phyloP scores from a whole-genome alignment of 2,888 invertebrate species.

The Pilophorus perplexus region DNA sequence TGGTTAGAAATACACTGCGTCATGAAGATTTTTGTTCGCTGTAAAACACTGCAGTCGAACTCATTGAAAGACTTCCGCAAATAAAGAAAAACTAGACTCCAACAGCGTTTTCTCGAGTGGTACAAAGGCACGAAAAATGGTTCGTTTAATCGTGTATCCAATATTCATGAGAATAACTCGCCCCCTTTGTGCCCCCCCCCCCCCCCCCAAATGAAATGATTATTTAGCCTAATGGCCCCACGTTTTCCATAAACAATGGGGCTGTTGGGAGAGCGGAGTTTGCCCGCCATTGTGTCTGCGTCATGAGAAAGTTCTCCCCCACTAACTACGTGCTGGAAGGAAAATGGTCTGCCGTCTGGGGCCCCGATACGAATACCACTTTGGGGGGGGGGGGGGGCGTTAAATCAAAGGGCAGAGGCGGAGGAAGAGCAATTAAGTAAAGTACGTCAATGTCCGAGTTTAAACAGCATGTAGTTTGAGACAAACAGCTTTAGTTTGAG shows the following conservation, averaged over 20 bases:
- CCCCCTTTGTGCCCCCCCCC: background rate
- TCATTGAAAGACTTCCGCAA: too few species aligned
- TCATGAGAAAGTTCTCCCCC: conserved; percentile 9
- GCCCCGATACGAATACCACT: background rate
- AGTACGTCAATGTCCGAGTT: conserved; percentile 40
- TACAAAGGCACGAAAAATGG: too few species aligned
- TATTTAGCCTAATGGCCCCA: too few species aligned
- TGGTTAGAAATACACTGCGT: too few species aligned
- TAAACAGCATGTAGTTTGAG: conserved; percentile 32
- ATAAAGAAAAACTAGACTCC: too few species aligned
- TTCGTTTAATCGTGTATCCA: too few species aligned
- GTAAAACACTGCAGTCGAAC: too few species aligned
- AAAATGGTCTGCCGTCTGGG: too few species aligned
- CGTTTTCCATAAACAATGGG: conserved; percentile 13
- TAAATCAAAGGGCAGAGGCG: conserved; percentile 37
- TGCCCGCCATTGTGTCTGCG: conserved; percentile 12
- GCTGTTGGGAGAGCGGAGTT: background rate
- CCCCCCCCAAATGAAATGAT: too few species aligned
- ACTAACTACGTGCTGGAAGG: conserved; percentile 5
- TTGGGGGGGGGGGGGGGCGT: conserved; percentile 1
- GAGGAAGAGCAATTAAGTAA: conserved; percentile 35
- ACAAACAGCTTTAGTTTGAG: conserved; percentile 34
- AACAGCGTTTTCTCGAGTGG: too few species aligned
- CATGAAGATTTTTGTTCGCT: too few species aligned
- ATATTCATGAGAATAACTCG: too few species aligned